These are phyloP conservation scores for Macaca nemestrina DNA, from an alignment of 2,113 vertebrate species.

Conservation along the genomic window DNA sequence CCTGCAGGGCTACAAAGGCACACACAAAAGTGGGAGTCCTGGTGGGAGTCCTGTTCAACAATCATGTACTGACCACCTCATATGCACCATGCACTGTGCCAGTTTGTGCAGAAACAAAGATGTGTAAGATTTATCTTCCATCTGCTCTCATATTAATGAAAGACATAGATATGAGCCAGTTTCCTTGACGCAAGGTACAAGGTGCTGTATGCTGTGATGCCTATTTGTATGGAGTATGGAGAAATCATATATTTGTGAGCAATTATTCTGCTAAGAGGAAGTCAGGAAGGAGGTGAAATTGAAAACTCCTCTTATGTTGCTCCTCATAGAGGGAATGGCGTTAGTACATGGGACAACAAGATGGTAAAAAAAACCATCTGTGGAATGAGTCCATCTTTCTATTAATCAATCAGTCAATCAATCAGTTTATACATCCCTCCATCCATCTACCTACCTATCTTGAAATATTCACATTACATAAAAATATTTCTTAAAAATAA, in stretches of 20 bases:
- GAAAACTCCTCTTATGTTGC: background rate
- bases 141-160: background rate
- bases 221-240: background rate
- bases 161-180: background rate
- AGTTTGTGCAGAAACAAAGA: background rate
- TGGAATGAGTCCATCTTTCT: background rate
- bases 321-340: background rate
- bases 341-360: background rate
- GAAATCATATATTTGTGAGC: background rate
- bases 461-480: background rate
- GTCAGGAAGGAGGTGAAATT: background rate
- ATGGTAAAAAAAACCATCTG: background rate
- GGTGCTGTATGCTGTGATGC: background rate
- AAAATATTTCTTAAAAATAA: slow-evolving; percentile 24
- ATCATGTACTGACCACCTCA: background rate
- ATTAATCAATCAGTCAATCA: too few species aligned
- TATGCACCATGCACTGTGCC: background rate
- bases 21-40: background rate
- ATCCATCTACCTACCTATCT: background rate
- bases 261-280: background rate
- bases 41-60: background rate
- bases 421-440: background rate
- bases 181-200: background rate
- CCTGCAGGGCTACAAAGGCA: background rate
- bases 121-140: background rate